Conservation (phyloP, 2,888 invertebrate species). For the Cephonodes hylas region DNA sequence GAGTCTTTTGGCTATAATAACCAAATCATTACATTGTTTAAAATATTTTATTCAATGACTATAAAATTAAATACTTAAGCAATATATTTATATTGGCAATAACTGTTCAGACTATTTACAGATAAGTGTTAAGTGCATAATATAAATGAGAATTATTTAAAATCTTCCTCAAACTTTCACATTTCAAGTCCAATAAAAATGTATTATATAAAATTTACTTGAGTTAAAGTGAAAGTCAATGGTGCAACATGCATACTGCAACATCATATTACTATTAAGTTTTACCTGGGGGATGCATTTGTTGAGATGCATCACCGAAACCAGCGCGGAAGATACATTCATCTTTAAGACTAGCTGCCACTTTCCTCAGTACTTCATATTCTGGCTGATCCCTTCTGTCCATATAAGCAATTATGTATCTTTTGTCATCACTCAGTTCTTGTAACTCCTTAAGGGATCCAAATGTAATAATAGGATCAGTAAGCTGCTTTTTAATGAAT, state of each 20-base stretch:
- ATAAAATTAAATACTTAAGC: too few relatives aligned
- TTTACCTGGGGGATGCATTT: constrained; percentile 92
- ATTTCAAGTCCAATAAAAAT: neutral
- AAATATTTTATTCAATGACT: too few relatives aligned
- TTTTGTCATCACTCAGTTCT: constrained; percentile 88
- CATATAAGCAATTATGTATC: constrained; percentile 95
- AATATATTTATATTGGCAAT: too few relatives aligned
- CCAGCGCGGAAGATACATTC: constrained; percentile 97
- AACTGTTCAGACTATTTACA: too few relatives aligned
- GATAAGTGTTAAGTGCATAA: too few relatives aligned
- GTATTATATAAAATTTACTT: neutral
- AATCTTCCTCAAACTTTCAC: too few relatives aligned
- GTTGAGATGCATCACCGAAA: constrained; percentile 89
- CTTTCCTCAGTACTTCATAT: constrained; percentile 89
- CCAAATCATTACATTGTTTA: too few relatives aligned
- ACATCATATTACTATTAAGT: neutral
- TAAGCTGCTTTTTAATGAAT: constrained; percentile 93
- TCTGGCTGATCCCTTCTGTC: constrained; percentile 89
- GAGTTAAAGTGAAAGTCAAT: neutral
- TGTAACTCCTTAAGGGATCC: constrained; percentile 86
- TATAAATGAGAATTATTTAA: too few relatives aligned
- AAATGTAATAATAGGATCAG: constrained; percentile 92
- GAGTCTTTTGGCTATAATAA: too few relatives aligned
- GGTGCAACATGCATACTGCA: neutral
- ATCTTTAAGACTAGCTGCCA: constrained; percentile 94